Evolutionary conservation across 2,797 vertebrate species (phyloP).

Genomic region (Toxotes lorentzi): DNA sequence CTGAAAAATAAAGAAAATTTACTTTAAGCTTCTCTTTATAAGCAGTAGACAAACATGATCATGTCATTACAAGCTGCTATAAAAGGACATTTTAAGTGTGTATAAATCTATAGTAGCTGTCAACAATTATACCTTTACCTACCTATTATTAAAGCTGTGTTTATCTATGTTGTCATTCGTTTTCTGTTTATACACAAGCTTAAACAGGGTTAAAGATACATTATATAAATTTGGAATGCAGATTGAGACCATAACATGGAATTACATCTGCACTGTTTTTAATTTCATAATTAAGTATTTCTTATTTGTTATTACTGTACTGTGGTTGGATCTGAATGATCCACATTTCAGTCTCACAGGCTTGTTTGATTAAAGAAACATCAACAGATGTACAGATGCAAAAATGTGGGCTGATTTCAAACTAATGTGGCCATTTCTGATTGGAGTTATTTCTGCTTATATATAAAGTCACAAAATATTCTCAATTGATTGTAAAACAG

Average conservation of each 20-base stretch:
- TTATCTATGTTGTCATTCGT: background rate
- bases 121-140: background rate
- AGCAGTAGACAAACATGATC: background rate
- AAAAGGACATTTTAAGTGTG: background rate
- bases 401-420: too few relatives aligned
- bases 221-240: background rate
- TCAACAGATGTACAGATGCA: background rate
- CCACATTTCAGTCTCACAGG: background rate
- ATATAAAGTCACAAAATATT: background rate
- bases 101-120: background rate
- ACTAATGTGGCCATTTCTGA: background rate
- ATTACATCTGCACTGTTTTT: background rate
- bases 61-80: background rate
- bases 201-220: background rate
- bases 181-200: background rate
- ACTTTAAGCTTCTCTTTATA: background rate
- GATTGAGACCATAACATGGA: background rate
- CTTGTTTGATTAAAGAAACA: background rate
- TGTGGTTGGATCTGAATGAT: too few relatives aligned
- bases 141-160: background rate
- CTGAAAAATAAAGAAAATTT: background rate
- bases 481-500: background rate
- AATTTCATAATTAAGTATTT: background rate
- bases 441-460: background rate
- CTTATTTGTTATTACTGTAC: background rate